Percentiles rank a stretch among this genome's conserved stretches.
Conservation (phyloP, 2,888 invertebrate genomes). For the Norana najaformis region DNA sequence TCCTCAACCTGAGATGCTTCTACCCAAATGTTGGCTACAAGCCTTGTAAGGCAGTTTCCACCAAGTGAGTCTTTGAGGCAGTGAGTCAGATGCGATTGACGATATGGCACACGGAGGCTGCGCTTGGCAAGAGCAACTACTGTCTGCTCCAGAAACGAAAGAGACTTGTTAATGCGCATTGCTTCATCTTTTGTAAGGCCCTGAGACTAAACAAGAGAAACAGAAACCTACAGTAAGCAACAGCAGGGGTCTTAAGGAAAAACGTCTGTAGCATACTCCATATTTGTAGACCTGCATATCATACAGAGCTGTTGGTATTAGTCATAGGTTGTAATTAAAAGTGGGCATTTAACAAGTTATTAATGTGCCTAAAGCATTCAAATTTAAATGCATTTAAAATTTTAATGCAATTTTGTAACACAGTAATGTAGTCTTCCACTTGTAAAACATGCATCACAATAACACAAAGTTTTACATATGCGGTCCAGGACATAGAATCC, state of each 20-base stretch:
- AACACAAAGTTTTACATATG: too few relatives aligned
- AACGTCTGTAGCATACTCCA: background rate
- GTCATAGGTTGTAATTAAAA: too few relatives aligned
- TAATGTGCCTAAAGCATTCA: too few relatives aligned
- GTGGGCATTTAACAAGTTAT: too few relatives aligned
- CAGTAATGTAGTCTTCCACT: too few relatives aligned
- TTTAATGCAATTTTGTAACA: too few relatives aligned
- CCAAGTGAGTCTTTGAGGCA: constrained; percentile 63
- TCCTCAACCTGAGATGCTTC: constrained; percentile 61
- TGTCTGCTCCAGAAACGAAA: constrained; percentile 63
- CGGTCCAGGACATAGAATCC: too few relatives aligned
- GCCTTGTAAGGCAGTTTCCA: constrained; percentile 61
- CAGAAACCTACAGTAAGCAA: background rate
- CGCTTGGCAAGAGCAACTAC: constrained; percentile 61
- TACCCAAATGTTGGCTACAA: constrained; percentile 62
- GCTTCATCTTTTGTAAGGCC: constrained; percentile 62
- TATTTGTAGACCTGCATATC: too few relatives aligned
- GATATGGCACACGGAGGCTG: constrained; percentile 61
- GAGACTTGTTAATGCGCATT: constrained; percentile 63
- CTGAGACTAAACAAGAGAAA: constrained; percentile 52
- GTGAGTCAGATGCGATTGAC: constrained; percentile 63
- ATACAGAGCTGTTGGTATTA: too few relatives aligned
- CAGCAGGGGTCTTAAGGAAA: background rate
- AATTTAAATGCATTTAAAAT: too few relatives aligned
- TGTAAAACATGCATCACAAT: too few relatives aligned